These are phyloP conservation scores for Drosophila helvetica DNA, from an alignment of 2,888 invertebrate species.

Conservation along the genomic window DNA sequence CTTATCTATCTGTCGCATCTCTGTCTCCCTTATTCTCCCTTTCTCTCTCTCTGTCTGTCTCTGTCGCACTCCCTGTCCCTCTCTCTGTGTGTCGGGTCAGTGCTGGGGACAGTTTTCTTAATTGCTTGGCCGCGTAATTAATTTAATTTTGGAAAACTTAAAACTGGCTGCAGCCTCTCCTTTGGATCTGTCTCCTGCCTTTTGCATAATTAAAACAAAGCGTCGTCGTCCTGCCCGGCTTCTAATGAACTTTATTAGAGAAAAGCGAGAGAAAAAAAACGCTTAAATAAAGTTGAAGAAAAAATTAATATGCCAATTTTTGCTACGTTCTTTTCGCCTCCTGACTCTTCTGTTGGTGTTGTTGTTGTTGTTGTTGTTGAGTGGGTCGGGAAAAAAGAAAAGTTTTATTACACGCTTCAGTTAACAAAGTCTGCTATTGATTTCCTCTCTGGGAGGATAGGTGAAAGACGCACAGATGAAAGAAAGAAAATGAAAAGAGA, in stretches of 20 bases:
- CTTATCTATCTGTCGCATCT: slow-evolving; percentile 45
- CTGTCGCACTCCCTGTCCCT: slow-evolving; percentile 5
- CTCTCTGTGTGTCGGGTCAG: slow-evolving; percentile 17
- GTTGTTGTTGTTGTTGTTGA: slow-evolving; percentile 14
- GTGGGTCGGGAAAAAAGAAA: slow-evolving; percentile 13
- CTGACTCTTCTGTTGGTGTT: slow-evolving; percentile 1
- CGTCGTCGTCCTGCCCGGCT: slow-evolving; percentile 35
- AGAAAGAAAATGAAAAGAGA: slow-evolving; percentile 10
- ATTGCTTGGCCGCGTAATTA: slow-evolving; percentile 68
- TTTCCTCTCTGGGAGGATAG: slow-evolving; percentile 39
- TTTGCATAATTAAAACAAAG: slow-evolving; percentile 66
- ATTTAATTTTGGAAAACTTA: slow-evolving; percentile 65
- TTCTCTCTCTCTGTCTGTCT: neutral
- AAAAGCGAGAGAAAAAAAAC: slow-evolving; percentile 20
- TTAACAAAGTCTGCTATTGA: slow-evolving; percentile 63
- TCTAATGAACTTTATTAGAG: slow-evolving; percentile 59
- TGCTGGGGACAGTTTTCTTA: slow-evolving; percentile 63
- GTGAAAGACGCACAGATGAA: slow-evolving; percentile 20
- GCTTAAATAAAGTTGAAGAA: slow-evolving; percentile 38
- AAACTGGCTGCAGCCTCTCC: slow-evolving; percentile 44
- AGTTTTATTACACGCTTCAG: slow-evolving; percentile 62
- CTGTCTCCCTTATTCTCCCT: slow-evolving; percentile 14
- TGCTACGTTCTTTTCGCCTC: slow-evolving; percentile 29
- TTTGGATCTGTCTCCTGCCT: slow-evolving; percentile 34
- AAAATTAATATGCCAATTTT: slow-evolving; percentile 63